These are phyloP conservation scores for Thumatha senex DNA, from an alignment of 2,888 invertebrate species.

Conservation along the genomic window DNA sequence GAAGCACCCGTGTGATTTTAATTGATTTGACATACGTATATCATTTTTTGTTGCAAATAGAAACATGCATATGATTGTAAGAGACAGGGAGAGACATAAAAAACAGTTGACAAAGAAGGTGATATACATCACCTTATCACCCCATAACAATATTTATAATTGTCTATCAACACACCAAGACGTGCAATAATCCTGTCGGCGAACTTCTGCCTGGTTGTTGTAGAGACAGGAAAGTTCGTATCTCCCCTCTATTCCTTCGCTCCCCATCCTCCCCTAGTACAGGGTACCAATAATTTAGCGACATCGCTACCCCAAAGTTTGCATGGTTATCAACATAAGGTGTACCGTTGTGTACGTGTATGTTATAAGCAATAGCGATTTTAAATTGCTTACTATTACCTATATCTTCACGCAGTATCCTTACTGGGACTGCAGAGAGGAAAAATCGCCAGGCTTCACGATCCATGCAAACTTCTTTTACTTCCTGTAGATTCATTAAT, in stretches of 20 bases:
- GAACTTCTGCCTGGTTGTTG: conserved; percentile 42
- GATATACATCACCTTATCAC: neutral
- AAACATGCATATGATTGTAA: too few relatives aligned
- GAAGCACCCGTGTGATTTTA: too few relatives aligned
- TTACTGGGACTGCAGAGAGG: too few relatives aligned
- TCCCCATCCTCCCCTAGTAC: conserved; percentile 29
- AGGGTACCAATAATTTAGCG: conserved; percentile 63
- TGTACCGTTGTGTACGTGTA: conserved; percentile 35
- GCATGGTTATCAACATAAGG: conserved; percentile 61
- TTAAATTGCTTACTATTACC: too few relatives aligned
- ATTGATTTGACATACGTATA: too few relatives aligned
- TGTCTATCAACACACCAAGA: conserved; percentile 26
- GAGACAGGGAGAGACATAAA: too few relatives aligned
- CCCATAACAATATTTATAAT: conserved; percentile 19
- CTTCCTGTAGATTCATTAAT: too few relatives aligned
- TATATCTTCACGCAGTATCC: too few relatives aligned
- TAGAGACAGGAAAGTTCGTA: conserved; percentile 40
- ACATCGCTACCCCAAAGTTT: conserved; percentile 58
- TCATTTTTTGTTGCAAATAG: too few relatives aligned
- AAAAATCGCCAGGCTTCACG: too few relatives aligned
- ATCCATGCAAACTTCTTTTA: too few relatives aligned
- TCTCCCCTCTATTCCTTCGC: conserved; percentile 8
- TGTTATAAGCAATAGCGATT: conserved; percentile 12
- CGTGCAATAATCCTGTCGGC: conserved; percentile 38
- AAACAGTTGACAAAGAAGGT: too few relatives aligned